Percentiles rank a stretch among this genome's conserved stretches.
Conservation (phyloP, 2,888 invertebrate genomes). For the Macrosiphum euphorbiae region DNA sequence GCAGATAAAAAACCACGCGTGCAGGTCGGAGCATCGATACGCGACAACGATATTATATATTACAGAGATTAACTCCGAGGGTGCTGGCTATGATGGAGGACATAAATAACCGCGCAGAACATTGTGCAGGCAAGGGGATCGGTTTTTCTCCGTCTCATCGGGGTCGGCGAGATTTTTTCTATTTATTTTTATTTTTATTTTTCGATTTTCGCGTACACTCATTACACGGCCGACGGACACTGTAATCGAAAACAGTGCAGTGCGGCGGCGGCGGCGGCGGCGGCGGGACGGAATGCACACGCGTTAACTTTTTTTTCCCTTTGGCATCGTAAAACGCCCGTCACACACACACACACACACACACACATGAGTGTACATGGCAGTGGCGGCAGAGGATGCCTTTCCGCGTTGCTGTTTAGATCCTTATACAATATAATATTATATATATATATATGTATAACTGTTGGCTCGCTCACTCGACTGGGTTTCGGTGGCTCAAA, state of each 20-base stretch:
- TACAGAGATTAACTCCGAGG: background rate
- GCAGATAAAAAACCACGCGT: background rate
- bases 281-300: constrained; percentile 26
- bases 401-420: constrained; percentile 11
- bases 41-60: background rate
- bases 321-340: constrained; percentile 28
- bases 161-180: background rate
- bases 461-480: constrained; percentile 4
- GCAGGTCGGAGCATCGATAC: background rate
- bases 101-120: constrained; percentile 33
- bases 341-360: background rate
- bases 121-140: background rate
- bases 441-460: background rate
- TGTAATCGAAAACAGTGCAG: constrained; percentile 42
- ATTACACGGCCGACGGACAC: constrained; percentile 54
- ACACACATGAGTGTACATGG: background rate
- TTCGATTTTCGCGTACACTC: constrained; percentile 17
- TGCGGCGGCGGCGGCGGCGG: constrained; percentile 6
- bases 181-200: constrained; percentile 25
- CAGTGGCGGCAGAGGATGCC: constrained; percentile 8
- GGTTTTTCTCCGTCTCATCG: background rate
- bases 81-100: background rate
- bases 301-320: constrained; percentile 15
- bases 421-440: background rate
- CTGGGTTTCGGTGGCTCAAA: constrained; percentile 1